Evolutionary conservation across 2,888 invertebrate species (phyloP), one percentile per base, ranked within the genome.

Genomic region (Rugalucina vietnamica): DNA sequence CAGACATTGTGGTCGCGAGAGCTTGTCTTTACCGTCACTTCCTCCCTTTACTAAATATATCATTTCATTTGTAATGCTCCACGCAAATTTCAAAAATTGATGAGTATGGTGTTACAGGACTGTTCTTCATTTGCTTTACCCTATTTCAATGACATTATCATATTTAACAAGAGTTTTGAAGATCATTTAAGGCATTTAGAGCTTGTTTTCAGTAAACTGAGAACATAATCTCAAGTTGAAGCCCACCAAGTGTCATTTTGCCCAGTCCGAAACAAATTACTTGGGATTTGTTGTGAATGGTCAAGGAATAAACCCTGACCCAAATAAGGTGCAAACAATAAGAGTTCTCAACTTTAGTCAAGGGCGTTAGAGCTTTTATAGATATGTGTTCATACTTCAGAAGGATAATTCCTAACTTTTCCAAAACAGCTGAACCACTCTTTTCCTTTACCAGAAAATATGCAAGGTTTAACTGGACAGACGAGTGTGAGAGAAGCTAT

Each of bases 201-300:
- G 18, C 1, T 39, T 14, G 43, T 71, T 3, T 71, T 39, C 24
- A 12, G 24, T 4, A 24, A 24, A 18, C 36, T 70, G 10, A 21
- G 34, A 70, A 27, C 57, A 57, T 14, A 10, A 57, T 14, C 57
- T 57, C 21, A 77, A 76, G 18, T 71, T 79, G 8, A 86, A 84
- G 54, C 34, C 78, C 3, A 81, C 57, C 8, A 85, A 83, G 43
- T 83, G 83, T 71, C 43, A 49, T 18, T 81, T 87, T 54, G 21
- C 77, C 8, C 71, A 54, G n/a, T 21, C 43, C 8, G 43, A 43
- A 43, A 54, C 54, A 54, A 54, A 54, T 69, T 12, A 32, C 4
- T 10, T 32, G 29, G 69, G 54, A n/a, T 54, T 8, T 54, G 54
- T 79, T 3, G 50, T 84, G 5, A 70, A 32, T 24, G 29, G 76